Evolutionary conservation across 2,797 vertebrate species (phyloP).

Genomic region (Hydrophis major): DNA sequence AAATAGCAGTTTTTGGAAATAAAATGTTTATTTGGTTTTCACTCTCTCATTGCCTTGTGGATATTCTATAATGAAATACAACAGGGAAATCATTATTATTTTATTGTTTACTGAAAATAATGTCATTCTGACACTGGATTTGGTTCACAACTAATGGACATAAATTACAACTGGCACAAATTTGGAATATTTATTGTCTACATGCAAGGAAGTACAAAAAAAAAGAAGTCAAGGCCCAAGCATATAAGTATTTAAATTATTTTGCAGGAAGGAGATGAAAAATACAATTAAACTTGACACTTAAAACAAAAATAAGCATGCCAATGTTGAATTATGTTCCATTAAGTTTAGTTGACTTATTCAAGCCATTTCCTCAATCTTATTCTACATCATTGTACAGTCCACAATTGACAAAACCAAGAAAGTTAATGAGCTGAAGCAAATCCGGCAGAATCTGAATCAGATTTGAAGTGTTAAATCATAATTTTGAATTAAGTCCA

Average conservation of each 20-base stretch:
- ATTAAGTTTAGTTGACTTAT: background rate
- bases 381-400: background rate
- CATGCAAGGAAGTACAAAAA: background rate
- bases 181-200: background rate
- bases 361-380: background rate
- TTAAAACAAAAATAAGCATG: background rate
- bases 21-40: constrained; percentile 41
- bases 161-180: background rate
- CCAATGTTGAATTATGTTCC: background rate
- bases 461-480: background rate
- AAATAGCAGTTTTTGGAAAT: constrained; percentile 54
- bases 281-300: background rate
- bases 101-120: constrained; percentile 49
- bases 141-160: constrained; percentile 17
- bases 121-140: background rate
- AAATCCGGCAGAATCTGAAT: background rate
- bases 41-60: constrained; percentile 32
- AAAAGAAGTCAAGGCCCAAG: background rate
- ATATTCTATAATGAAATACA: constrained; percentile 14
- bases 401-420: background rate
- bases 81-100: constrained; percentile 1
- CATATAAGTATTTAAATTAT: background rate
- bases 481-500: background rate
- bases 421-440: background rate
- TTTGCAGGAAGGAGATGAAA: background rate